Evolutionary conservation across 2,888 invertebrate species (phyloP).

Genomic region (Ephialtes manifestator): DNA sequence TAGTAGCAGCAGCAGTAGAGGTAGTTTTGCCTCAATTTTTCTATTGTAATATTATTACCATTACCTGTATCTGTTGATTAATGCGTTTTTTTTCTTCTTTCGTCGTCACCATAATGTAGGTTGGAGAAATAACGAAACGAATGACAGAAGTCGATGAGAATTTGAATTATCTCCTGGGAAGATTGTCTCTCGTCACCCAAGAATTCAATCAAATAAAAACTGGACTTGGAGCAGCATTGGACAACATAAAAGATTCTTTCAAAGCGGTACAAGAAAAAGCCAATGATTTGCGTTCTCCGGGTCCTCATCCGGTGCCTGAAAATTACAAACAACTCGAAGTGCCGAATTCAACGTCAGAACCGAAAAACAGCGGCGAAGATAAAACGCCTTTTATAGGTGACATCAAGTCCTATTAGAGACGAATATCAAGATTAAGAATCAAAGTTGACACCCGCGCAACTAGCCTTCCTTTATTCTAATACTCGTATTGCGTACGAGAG

Average conservation of each 20-base stretch:
- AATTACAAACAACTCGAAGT: constrained; percentile 80
- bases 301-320: constrained; percentile 85
- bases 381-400: constrained; percentile 55
- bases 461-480: not conserved
- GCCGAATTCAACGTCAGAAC: constrained; percentile 41
- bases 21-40: too few relatives aligned
- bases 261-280: constrained; percentile 88
- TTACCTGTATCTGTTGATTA: not conserved
- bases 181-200: constrained; percentile 92
- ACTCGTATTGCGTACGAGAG: too few relatives aligned
- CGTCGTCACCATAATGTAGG: constrained; percentile 85
- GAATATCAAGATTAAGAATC: not conserved
- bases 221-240: constrained; percentile 91
- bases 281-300: constrained; percentile 83
- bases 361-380: not conserved
- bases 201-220: constrained; percentile 94
- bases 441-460: constrained; percentile 34
- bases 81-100: not conserved
- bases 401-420: constrained; percentile 60
- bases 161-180: constrained; percentile 93
- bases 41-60: not conserved
- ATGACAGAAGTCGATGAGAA: constrained; percentile 93
- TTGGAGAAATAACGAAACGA: constrained; percentile 91
- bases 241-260: constrained; percentile 90
- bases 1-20: too few relatives aligned